These are phyloP conservation scores for Danio kyathit DNA, from an alignment of 2,797 vertebrate genomes.

Conservation along the genomic window DNA sequence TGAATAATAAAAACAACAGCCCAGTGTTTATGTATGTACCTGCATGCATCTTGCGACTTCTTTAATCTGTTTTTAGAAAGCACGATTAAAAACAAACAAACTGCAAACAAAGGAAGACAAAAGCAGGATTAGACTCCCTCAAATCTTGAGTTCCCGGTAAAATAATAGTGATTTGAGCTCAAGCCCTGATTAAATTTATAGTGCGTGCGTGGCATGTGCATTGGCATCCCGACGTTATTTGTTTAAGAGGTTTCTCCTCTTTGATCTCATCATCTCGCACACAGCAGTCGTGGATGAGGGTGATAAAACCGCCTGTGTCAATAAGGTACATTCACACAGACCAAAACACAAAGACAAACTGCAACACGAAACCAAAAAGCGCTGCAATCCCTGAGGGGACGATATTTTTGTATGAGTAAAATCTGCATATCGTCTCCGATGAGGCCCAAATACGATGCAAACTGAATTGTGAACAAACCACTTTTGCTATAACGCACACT, in stretches of 20 bases:
- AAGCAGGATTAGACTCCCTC: slow-evolving; percentile 50
- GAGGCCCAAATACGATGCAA: slow-evolving; percentile 12
- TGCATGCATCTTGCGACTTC: slow-evolving; percentile 20
- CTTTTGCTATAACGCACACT: slow-evolving; percentile 4
- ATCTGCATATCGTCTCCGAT: slow-evolving; percentile 14
- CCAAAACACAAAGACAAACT: slow-evolving; percentile 22
- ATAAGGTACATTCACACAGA: slow-evolving; percentile 50
- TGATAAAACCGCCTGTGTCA: slow-evolving; percentile 48
- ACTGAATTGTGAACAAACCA: slow-evolving; percentile 23
- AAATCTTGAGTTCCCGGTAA: slow-evolving; percentile 39
- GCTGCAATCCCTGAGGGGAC: neutral
- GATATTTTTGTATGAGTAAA: slow-evolving; percentile 15
- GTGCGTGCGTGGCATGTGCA: slow-evolving; percentile 42
- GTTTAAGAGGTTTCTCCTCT: slow-evolving; percentile 22
- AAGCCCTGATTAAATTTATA: slow-evolving; percentile 43
- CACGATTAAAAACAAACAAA: slow-evolving; percentile 27
- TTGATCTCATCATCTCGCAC: slow-evolving; percentile 44
- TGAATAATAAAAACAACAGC: neutral
- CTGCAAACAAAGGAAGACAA: slow-evolving; percentile 46
- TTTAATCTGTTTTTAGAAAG: slow-evolving; percentile 49
- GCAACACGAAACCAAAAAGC: slow-evolving; percentile 18
- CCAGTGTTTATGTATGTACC: slow-evolving; percentile 17
- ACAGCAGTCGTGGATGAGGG: neutral
- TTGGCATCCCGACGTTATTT: slow-evolving; percentile 26
- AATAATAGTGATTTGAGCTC: slow-evolving; percentile 50